A percentile compares a stretch with the other conserved stretches of the same genome.
Conservation (phyloP, 2,888 invertebrate genomes). For the Cabera pusaria region DNA sequence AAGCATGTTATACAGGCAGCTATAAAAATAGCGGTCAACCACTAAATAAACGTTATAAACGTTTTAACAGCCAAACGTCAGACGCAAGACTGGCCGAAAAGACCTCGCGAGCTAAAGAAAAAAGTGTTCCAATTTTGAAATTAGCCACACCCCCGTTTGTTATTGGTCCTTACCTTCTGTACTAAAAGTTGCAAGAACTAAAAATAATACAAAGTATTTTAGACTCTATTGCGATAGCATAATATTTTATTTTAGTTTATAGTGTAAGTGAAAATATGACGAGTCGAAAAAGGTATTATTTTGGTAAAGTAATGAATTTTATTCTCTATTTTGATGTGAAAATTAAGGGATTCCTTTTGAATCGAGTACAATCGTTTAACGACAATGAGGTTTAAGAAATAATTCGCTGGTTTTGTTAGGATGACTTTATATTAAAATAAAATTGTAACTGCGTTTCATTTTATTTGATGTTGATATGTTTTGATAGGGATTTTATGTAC, state of each 20-base stretch:
- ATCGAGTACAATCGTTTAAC: constrained; percentile 29
- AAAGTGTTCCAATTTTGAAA: constrained; percentile 74
- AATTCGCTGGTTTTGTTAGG: too few species aligned
- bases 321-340: constrained; percentile 44
- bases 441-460: too few species aligned
- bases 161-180: constrained; percentile 58
- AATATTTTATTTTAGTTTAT: constrained; percentile 20
- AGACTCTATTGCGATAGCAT: neutral
- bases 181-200: constrained; percentile 36
- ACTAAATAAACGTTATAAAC: constrained; percentile 25
- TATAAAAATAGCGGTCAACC: constrained; percentile 16
- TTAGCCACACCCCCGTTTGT: constrained; percentile 74
- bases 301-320: constrained; percentile 49
- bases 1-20: too few species aligned
- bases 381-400: constrained; percentile 1
- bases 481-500: too few species aligned
- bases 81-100: constrained; percentile 51
- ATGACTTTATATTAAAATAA: too few species aligned
- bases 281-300: constrained; percentile 21
- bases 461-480: too few species aligned
- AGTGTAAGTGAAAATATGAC: neutral
- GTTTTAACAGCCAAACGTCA: constrained; percentile 32
- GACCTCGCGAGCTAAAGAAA: constrained; percentile 52
- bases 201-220: constrained; percentile 9
- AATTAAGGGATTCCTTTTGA: constrained; percentile 33